A percentile compares a stretch with the other conserved stretches of the same genome.
Evolutionary conservation across 2,797 vertebrate genomes (phyloP).

Genomic region (Sebastes paucispinis): DNA sequence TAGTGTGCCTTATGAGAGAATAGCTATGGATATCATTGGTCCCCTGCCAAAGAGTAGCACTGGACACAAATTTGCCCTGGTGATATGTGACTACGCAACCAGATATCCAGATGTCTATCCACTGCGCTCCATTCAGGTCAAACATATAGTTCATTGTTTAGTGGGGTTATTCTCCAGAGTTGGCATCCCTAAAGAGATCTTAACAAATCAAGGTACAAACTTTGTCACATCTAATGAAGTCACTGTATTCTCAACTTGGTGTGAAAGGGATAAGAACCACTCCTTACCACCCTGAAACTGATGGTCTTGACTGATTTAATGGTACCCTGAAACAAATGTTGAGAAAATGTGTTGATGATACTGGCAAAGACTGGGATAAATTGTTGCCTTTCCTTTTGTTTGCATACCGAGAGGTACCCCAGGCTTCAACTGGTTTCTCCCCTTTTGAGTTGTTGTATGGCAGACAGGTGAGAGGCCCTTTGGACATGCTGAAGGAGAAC

Average conservation of each 20-base stretch:
- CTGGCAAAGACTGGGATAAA: neutral
- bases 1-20: neutral
- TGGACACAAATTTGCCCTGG: too few species aligned
- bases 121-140: too few species aligned
- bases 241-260: neutral
- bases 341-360: neutral
- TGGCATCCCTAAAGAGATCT: too few species aligned
- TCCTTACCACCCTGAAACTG: neutral
- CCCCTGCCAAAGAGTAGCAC: too few species aligned
- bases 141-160: too few species aligned
- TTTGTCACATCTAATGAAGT: neutral
- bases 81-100: too few species aligned
- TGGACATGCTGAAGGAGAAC: neutral
- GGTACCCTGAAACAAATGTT: neutral
- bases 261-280: neutral
- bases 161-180: too few species aligned
- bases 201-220: neutral
- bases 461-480: neutral
- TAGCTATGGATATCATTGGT: neutral
- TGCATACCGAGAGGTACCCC: neutral
- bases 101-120: too few species aligned
- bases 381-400: neutral
- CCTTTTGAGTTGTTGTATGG: neutral
- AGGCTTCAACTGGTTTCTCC: neutral
- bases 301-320: neutral